Conservation (phyloP, 2,797 vertebrate species). For the Helostoma temminkii region DNA sequence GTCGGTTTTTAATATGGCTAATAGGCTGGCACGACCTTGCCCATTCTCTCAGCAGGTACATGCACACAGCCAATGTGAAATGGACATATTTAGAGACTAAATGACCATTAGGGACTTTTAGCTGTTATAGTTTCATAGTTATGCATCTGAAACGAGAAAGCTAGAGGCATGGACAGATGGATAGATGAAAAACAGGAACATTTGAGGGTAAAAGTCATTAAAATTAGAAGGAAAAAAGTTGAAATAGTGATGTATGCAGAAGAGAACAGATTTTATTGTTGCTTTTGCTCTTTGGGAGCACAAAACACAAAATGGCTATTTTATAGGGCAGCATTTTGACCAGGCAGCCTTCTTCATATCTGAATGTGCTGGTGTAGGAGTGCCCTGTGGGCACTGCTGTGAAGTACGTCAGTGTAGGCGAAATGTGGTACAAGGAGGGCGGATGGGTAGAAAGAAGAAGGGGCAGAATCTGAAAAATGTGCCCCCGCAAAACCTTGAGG, state of each 20-base stretch:
- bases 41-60: conserved; percentile 83
- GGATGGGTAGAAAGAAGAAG: conserved; percentile 60
- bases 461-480: conserved; percentile 87
- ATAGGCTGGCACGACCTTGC: conserved; percentile 89
- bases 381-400: conserved; percentile 63
- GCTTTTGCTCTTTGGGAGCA: conserved; percentile 64
- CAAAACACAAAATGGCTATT: conserved; percentile 67
- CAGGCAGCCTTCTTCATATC: conserved; percentile 72
- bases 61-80: conserved; percentile 74
- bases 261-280: conserved; percentile 71
- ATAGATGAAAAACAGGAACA: conserved; percentile 56
- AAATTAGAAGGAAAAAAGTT: conserved; percentile 44
- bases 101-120: conserved; percentile 79
- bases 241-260: conserved; percentile 59
- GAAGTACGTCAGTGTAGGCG: conserved; percentile 80
- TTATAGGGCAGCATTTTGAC: conserved; percentile 64
- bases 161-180: conserved; percentile 51
- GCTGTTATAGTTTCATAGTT: conserved; percentile 70
- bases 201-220: conserved; percentile 54
- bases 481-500: conserved; percentile 73
- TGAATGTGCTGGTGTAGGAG: conserved; percentile 74
- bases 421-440: conserved; percentile 65
- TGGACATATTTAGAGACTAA: conserved; percentile 83
- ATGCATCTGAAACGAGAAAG: conserved; percentile 56
- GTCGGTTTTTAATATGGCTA: conserved; percentile 87